Base-by-base conservation (phyloP, 2,113 vertebrate species). In the Pluvianellus socialis region DNA sequence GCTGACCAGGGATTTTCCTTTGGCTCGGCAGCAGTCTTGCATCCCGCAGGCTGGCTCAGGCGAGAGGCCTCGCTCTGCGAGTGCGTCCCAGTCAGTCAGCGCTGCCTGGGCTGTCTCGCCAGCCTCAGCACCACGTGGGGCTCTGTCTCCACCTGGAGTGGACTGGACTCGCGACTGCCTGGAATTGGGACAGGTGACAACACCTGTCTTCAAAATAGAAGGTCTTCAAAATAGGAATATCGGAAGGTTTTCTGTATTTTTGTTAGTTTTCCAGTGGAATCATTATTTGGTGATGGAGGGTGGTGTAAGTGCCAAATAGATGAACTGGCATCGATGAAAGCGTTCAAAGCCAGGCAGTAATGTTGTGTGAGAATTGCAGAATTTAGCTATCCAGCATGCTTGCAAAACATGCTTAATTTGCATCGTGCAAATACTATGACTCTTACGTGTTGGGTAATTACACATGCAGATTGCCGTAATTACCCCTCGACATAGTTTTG, bases 1-100 rank as follows among this genome's bases (percentile, higher is more conserved):
- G 79, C 92, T 45, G 79, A 86, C 23, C 72, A 35, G 74, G 81
- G 73, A 11, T 67, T 95, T 90, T 90, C 88, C 88, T 77, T 55
- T 61, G 83, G 86, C 88, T 85, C 55, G 17, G 56, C 68, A 77
- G 59, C 68, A 53, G 75, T 8, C 35, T 27, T 21, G 22, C 50
- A 30, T 84, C 90, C 42, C 12, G 2, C 33, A 12, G 88, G 40
- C 77, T 92, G 83, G 61, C 61, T 68, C 65, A 18, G 81, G 30
- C 7, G 0, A 61, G 81, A 28, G 50, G 40, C 53, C 38, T 49
- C 0, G 0, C 24, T 71, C 70, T n/a, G 28, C 5, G 9, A 62
- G 61, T 6, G 12, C 5, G 4, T 80, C 75, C 58, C 90, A 38
- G 19, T 62, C 30, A 52, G 15, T 6, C 61, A 14, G 44, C 23